phyloP scores from a whole-genome alignment of 2,888 invertebrate genomes.

The Philereme vetulata region DNA sequence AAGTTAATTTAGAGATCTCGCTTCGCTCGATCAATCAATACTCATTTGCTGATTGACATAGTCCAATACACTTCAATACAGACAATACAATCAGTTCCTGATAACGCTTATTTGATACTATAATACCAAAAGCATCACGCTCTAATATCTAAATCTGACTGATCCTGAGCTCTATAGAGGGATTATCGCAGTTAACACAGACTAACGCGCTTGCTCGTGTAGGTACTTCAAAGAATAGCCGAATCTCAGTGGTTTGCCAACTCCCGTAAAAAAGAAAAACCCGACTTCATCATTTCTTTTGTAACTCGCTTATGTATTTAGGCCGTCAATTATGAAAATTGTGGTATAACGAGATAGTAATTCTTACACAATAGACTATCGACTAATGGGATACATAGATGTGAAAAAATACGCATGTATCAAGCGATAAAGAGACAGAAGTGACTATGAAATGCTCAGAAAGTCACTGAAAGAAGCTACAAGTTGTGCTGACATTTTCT shows the following conservation, averaged over 20 bases:
- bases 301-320: slow-evolving; percentile 4
- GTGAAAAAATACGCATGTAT: neutral
- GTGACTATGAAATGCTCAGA: too few species aligned
- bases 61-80: too few species aligned
- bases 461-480: slow-evolving; percentile 22
- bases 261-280: slow-evolving; percentile 51
- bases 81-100: too few species aligned
- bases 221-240: slow-evolving; percentile 46
- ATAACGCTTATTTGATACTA: neutral
- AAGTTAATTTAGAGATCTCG: too few species aligned
- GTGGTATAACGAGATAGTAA: neutral
- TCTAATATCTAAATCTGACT: neutral
- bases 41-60: neutral
- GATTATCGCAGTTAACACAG: slow-evolving; percentile 64
- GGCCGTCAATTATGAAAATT: slow-evolving; percentile 7
- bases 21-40: too few species aligned
- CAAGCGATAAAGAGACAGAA: too few species aligned
- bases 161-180: slow-evolving; percentile 23
- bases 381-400: slow-evolving; percentile 1
- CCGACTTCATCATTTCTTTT: slow-evolving; percentile 1
- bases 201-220: slow-evolving; percentile 44
- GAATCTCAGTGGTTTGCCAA: slow-evolving; percentile 63
- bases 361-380: slow-evolving; percentile 7
- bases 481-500: slow-evolving; percentile 26
- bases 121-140: neutral